Evolutionary conservation across 2,113 vertebrate species (phyloP).

Genomic region (Chlamydotis undulata): DNA sequence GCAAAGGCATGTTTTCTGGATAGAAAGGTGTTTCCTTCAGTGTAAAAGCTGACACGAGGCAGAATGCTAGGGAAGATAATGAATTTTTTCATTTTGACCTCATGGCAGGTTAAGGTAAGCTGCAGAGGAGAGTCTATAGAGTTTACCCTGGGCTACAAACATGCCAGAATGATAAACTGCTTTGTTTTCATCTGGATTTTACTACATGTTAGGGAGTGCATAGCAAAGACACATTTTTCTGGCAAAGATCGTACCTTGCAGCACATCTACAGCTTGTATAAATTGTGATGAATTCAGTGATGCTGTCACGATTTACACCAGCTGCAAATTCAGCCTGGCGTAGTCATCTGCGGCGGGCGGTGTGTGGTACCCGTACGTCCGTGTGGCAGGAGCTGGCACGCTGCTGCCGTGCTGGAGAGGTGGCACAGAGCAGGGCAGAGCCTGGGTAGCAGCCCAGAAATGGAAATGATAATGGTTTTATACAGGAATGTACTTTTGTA

Average conservation of each 20-base stretch:
- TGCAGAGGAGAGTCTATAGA: not conserved
- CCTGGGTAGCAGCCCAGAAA: not conserved
- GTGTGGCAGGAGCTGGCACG: not conserved
- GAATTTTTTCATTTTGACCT: not conserved
- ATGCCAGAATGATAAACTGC: not conserved
- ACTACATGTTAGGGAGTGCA: not conserved
- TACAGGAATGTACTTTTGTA: not conserved
- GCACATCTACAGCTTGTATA: not conserved
- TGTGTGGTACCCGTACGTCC: not conserved
- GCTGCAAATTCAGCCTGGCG: not conserved
- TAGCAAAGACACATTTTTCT: not conserved
- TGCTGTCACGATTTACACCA: not conserved
- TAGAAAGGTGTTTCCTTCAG: not conserved
- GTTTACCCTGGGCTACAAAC: not conserved
- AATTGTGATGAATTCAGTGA: not conserved
- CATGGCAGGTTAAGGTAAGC: not conserved
- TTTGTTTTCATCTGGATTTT: not conserved
- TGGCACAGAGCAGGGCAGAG: not conserved
- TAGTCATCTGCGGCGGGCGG: not conserved
- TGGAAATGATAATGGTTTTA: not conserved
- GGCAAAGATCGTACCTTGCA: not conserved
- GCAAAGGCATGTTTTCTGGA: rapidly evolving
- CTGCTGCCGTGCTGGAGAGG: not conserved
- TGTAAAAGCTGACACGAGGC: not conserved
- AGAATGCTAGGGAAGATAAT: not conserved